phyloP scores from a whole-genome alignment of 2,797 vertebrate genomes.

The Cottoperca gobio region DNA sequence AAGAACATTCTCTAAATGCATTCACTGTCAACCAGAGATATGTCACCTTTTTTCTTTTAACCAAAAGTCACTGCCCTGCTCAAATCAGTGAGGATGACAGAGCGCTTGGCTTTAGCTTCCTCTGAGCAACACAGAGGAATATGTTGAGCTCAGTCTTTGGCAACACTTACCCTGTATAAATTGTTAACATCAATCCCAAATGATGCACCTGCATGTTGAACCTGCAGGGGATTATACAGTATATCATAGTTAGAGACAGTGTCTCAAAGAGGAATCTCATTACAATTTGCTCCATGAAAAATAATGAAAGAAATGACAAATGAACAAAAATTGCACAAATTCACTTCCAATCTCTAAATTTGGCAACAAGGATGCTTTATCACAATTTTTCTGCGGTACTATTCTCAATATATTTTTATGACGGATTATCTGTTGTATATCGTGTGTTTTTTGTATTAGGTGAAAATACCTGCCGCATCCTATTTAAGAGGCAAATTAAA shows the following conservation, averaged over 20 bases:
- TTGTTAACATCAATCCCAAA: constrained; percentile 46
- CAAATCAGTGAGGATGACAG: constrained; percentile 27
- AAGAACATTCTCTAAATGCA: constrained; percentile 35
- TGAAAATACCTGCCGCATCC: constrained; percentile 17
- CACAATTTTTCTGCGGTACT: constrained; percentile 8
- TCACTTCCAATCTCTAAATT: constrained; percentile 17
- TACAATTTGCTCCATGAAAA: constrained; percentile 33
- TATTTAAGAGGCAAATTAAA: constrained; percentile 23
- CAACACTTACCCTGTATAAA: constrained; percentile 36
- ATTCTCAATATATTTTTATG: constrained; percentile 9
- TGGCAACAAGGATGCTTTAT: constrained; percentile 23
- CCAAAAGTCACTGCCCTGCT: constrained; percentile 29
- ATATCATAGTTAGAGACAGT: constrained; percentile 51
- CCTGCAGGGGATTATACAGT: constrained; percentile 44
- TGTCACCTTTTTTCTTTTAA: constrained; percentile 43
- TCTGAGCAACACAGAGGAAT: constrained; percentile 15
- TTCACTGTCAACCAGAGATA: constrained; percentile 24
- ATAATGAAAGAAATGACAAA: constrained; percentile 20
- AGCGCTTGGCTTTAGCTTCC: constrained; percentile 26
- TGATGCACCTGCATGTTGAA: constrained; percentile 28
- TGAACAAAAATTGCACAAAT: constrained; percentile 24
- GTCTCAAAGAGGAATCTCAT: constrained; percentile 41
- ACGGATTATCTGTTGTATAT: constrained; percentile 21
- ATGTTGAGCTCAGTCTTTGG: constrained; percentile 28
- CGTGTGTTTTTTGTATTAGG: background rate